Base-by-base conservation (phyloP, 2,797 vertebrate genomes). In the Pipistrellus pygmaeus region DNA sequence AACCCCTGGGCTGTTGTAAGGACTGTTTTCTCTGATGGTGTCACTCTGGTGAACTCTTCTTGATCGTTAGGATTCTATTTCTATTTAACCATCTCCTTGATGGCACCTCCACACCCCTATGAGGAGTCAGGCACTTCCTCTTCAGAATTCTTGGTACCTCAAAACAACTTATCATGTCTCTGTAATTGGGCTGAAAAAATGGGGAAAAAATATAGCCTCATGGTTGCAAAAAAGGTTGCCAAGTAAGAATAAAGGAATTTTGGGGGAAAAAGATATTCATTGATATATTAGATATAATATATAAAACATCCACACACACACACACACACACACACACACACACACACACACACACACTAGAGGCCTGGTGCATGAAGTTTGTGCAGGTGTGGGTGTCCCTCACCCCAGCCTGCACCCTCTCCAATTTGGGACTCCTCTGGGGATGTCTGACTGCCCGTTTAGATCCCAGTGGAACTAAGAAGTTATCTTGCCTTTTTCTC, bases 21-120 rank as follows among this genome's bases (percentile, higher is more conserved):
- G 35, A 48, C 75, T 92, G 8, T 35, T 78, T 1, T 64, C 35
- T 86, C 71, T 46, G 51, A 17, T 91, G 62, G 35, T 11, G 8
- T 88, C 51, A 35, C 78, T 78, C 90, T 75, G 57, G 25, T 83
- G 78, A 83, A 88, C 66, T 83, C 57, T 15, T 81, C 84, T 78
- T 94, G 88, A 94, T 83, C 72, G 53, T 90, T 57, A 80, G 80
- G 53, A 69, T 86, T 89, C 64, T 72, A 0, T 62, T 95, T 83
- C 66, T 90, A 48, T 77, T 86, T 77, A 77, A 73, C 72, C 55
- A 66, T 55, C 44, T 88, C 93, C 77, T 91, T 27, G 32, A 88
- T 86, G 68, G 68, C 53, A 60, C 84, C 41, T 88, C 44, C 68
- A 68, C 18, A 1, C 11, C n/a, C n/a, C 66, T 46, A 30, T 18